Base-by-base conservation (phyloP, 1,140 invertebrate species). In the Micrasema minimum region DNA sequence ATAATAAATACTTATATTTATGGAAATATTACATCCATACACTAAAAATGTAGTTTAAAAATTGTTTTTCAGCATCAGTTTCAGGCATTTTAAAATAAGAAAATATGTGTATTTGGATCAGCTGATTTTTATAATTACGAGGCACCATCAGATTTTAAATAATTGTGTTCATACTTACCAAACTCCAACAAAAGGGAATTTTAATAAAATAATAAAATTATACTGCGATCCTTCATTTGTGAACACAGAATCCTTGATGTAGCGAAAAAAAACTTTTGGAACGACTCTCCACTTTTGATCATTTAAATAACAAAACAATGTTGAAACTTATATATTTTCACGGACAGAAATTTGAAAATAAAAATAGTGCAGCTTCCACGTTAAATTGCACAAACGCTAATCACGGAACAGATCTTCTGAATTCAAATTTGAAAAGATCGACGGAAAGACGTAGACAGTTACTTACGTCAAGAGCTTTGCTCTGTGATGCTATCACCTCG, bases 391-490 rank as follows among this genome's bases (percentile, higher is more conserved):
- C 43, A 6, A 16, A n/a, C 10, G 43, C 10, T 46, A n/a, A 46
- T 14, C 14, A 16, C n/a, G 43, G 16, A 46, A 46, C 43, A n/a
- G n/a, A 46, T 46, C n/a, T n/a, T n/a, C n/a, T n/a, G n/a, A n/a
- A 48, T n/a, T 48, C 4, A 18, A 37, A 12, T 62, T 62, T 48
- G 7, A 14, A 45, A 26, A 57, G 26, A 68, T 68, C 51, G 66
- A 14, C 51, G 66, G 45, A 38, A 37, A 43, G n/a, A 26, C 23
- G 16, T 51, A 12, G 12, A 20, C 20, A 23, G 48, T 57, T 71
- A 74, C 72, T 74, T 74, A 74, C 72, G 62, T 70, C 38, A 64
- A 74, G 72, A 74, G 72, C 72, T 41, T 48, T 14, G 48, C 65
- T 59, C 65, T 68, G 14, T 43, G 69, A 64, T 74, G 72, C 72